Percentiles rank a stretch among this genome's conserved stretches.
Conservation (phyloP, 1,140 invertebrate genomes). For the Steinernema khuongi region DNA sequence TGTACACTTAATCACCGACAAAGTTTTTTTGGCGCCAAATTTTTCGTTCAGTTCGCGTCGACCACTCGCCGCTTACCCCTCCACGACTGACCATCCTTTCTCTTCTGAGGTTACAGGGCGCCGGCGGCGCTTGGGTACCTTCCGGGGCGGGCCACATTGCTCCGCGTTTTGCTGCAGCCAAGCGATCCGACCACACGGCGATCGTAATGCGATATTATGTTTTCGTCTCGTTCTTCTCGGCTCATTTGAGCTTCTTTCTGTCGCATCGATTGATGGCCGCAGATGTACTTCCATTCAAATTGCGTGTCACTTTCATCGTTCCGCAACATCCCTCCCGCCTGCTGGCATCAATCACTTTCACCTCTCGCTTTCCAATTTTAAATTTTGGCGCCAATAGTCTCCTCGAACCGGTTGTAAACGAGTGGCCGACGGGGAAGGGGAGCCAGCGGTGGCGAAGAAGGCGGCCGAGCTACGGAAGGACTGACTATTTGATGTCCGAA, state of each 20-base stretch:
- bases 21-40: slow-evolving; percentile 3
- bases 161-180: background rate
- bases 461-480: background rate
- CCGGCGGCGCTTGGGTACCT: too few relatives aligned
- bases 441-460: background rate
- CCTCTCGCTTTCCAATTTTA: background rate
- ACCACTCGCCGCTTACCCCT: background rate
- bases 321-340: background rate
- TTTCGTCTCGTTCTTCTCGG: slow-evolving; percentile 1
- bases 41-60: background rate
- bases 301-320: background rate
- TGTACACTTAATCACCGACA: background rate
- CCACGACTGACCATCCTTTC: background rate
- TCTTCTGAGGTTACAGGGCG: background rate
- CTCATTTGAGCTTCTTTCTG: background rate
- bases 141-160: background rate
- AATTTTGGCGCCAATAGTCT: slow-evolving; percentile 9
- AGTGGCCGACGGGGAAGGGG: background rate
- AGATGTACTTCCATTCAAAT: too few relatives aligned
- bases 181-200: background rate
- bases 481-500: background rate
- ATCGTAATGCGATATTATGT: slow-evolving; percentile 17
- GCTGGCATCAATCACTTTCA: slow-evolving; percentile 6
- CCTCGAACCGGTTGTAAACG: slow-evolving; percentile 6
- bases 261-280: background rate